These are phyloP conservation scores for Cherax destructor DNA, from an alignment of 1,140 invertebrate genomes.

Conservation along the genomic window DNA sequence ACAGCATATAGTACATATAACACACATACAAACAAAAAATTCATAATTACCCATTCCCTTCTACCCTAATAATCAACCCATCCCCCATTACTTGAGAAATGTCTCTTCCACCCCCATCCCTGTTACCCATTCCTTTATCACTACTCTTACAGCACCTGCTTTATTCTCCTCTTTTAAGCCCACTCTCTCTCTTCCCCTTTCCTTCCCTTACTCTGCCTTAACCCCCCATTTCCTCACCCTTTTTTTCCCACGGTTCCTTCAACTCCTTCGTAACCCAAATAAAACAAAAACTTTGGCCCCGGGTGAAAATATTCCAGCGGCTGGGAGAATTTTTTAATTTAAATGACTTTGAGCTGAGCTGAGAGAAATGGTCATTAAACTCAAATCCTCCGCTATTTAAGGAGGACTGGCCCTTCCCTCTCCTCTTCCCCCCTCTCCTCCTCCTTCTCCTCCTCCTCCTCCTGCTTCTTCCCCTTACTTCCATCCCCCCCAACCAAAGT, in stretches of 20 bases:
- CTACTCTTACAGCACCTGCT: too few species aligned
- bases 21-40: too few species aligned
- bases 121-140: too few species aligned
- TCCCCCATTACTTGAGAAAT: too few species aligned
- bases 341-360: constrained; percentile 31
- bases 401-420: constrained; percentile 29
- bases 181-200: background rate
- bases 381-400: constrained; percentile 43
- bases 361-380: constrained; percentile 54
- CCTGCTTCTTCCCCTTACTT: background rate
- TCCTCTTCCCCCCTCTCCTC: background rate
- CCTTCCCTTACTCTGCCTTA: too few species aligned
- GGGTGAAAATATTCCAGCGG: constrained; percentile 20
- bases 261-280: too few species aligned
- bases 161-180: too few species aligned
- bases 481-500: background rate
- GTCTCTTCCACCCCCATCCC: background rate
- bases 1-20: too few species aligned
- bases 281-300: constrained; percentile 2
- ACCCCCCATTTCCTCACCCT: too few species aligned
- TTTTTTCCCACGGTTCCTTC: too few species aligned
- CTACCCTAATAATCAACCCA: too few species aligned
- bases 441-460: background rate
- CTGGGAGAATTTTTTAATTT: constrained; percentile 1
- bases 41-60: too few species aligned